Conservation (phyloP, 2,113 vertebrate species). For the Gorilla gorilla region DNA sequence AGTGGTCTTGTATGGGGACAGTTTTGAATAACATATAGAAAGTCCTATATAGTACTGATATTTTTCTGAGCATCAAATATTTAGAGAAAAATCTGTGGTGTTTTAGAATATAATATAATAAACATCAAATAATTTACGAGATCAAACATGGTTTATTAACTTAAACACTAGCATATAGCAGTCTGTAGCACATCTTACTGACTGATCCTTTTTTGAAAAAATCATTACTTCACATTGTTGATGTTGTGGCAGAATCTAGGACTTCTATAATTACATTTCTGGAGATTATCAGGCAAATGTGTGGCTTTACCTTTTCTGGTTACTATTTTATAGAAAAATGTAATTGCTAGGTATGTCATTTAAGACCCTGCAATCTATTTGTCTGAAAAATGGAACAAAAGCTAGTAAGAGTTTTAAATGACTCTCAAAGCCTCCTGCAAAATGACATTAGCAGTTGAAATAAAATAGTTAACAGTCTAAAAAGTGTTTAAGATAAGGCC, state of each 20-base stretch:
- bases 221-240: background rate
- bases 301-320: background rate
- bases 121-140: background rate
- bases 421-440: background rate
- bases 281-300: background rate
- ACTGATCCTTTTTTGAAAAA: background rate
- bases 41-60: background rate
- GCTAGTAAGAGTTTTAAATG: conserved; percentile 1
- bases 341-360: background rate
- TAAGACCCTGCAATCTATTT: background rate
- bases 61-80: background rate
- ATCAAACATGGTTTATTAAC: background rate
- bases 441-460: conserved; percentile 3
- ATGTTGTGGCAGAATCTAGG: background rate
- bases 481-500: background rate
- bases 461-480: background rate
- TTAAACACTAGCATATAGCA: background rate
- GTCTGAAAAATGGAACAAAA: background rate
- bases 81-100: background rate
- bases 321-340: conserved; percentile 19
- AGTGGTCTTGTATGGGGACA: background rate
- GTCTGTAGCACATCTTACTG: background rate
- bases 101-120: background rate
- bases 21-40: background rate
- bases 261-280: background rate